Conservation (phyloP, 2,888 invertebrate genomes). For the Lepidochrysops patricia region DNA sequence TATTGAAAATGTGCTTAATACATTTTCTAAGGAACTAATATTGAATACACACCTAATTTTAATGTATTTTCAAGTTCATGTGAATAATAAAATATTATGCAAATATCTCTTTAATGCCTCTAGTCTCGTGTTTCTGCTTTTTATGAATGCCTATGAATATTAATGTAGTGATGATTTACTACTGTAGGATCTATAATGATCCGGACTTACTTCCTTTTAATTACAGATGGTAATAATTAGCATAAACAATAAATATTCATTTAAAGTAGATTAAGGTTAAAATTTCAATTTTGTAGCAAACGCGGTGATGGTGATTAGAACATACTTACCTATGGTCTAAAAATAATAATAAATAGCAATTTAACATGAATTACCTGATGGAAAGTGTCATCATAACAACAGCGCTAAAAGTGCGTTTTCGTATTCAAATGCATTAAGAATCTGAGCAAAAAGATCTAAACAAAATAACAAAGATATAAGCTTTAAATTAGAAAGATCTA, state of each 20-base stretch:
- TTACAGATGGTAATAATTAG: too few species aligned
- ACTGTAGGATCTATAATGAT: neutral
- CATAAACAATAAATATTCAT: neutral
- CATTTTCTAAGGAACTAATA: neutral
- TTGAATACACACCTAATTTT: neutral
- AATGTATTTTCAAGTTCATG: neutral
- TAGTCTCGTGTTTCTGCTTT: neutral
- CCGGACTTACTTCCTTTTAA: too few species aligned
- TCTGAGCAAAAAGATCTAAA: too few species aligned
- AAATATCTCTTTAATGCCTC: neutral
- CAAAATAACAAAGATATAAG: too few species aligned
- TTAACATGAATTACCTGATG: too few species aligned
- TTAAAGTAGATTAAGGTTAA: neutral
- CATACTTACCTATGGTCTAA: too few species aligned
- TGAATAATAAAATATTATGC: neutral
- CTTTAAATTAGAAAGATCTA: too few species aligned
- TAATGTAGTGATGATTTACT: neutral
- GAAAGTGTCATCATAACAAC: too few species aligned
- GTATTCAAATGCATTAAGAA: too few species aligned
- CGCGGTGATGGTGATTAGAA: neutral
- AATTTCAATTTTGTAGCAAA: neutral
- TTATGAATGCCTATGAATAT: neutral
- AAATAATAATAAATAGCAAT: too few species aligned
- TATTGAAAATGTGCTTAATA: too few species aligned
- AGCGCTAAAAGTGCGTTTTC: too few species aligned